phyloP scores from a whole-genome alignment of 2,797 vertebrate genomes.

The Lithobates pipiens region DNA sequence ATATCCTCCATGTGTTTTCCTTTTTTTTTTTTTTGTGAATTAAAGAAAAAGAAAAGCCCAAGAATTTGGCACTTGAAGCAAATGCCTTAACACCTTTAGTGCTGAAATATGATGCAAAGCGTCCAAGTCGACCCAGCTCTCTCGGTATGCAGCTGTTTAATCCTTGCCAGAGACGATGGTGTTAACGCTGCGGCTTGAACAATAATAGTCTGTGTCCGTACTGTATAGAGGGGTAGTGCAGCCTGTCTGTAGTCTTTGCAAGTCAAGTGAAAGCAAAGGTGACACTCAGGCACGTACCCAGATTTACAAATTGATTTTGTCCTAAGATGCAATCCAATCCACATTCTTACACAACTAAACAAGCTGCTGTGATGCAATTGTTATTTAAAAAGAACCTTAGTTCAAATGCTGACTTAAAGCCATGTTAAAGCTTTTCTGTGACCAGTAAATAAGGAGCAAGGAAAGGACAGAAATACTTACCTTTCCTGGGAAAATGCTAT shows the following conservation, averaged over 20 bases:
- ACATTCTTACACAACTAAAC: neutral
- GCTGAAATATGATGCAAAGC: neutral
- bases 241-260: neutral
- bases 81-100: conserved; percentile 35
- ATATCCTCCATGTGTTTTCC: conserved; percentile 69
- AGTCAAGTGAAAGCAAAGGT: conserved; percentile 43
- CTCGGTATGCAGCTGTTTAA: neutral
- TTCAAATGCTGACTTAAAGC: neutral
- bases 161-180: neutral
- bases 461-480: no score
- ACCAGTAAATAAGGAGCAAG: no score
- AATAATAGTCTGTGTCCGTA: conserved; percentile 4
- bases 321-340: conserved; percentile 9
- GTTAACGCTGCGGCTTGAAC: conserved; percentile 18
- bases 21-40: conserved; percentile 68
- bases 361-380: neutral
- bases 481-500: no score
- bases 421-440: no score
- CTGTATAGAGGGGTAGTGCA: conserved; percentile 19
- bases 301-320: neutral
- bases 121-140: neutral
- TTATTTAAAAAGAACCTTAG: neutral
- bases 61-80: conserved; percentile 21
- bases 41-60: conserved; percentile 39
- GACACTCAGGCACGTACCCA: conserved; percentile 13